These are phyloP conservation scores for Berghia stephanieae DNA, from an alignment of 1,140 invertebrate genomes.

Conservation along the genomic window DNA sequence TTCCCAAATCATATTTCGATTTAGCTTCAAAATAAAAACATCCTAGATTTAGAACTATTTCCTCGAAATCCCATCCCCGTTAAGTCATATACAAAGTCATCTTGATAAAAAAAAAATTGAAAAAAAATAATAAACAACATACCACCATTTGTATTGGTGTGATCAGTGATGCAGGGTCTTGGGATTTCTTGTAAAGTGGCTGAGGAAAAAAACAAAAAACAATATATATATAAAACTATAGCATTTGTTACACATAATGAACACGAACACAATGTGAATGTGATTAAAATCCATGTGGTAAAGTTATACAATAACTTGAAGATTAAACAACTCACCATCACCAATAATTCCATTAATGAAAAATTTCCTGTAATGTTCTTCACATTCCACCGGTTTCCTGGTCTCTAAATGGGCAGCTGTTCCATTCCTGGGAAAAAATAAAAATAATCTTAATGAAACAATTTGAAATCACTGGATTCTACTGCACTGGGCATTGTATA, in stretches of 20 bases:
- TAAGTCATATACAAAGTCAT: neutral
- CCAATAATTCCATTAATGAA: slow-evolving; percentile 92
- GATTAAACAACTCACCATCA: slow-evolving; percentile 83
- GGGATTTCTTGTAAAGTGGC: slow-evolving; percentile 28
- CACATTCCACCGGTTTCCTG: slow-evolving; percentile 75
- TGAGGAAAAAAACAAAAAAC: slow-evolving; percentile 11
- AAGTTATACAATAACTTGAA: too few relatives aligned
- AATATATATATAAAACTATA: neutral
- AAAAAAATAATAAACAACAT: slow-evolving; percentile 9
- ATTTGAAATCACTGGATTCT: too few relatives aligned
- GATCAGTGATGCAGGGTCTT: slow-evolving; percentile 29
- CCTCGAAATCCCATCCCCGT: too few relatives aligned
- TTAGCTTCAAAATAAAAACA: too few relatives aligned
- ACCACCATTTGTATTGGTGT: slow-evolving; percentile 30
- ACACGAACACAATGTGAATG: too few relatives aligned
- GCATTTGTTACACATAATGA: too few relatives aligned
- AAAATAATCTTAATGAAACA: too few relatives aligned
- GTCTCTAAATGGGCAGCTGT: slow-evolving; percentile 35
- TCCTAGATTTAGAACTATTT: too few relatives aligned
- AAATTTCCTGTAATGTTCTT: slow-evolving; percentile 89
- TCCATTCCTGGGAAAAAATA: slow-evolving; percentile 31
- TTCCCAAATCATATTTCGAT: too few relatives aligned
- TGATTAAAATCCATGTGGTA: too few relatives aligned
- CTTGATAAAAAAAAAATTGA: neutral
- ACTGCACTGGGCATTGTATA: too few relatives aligned